phyloP scores from a whole-genome alignment of 2,797 vertebrate species.

The Galago senegalensis region DNA sequence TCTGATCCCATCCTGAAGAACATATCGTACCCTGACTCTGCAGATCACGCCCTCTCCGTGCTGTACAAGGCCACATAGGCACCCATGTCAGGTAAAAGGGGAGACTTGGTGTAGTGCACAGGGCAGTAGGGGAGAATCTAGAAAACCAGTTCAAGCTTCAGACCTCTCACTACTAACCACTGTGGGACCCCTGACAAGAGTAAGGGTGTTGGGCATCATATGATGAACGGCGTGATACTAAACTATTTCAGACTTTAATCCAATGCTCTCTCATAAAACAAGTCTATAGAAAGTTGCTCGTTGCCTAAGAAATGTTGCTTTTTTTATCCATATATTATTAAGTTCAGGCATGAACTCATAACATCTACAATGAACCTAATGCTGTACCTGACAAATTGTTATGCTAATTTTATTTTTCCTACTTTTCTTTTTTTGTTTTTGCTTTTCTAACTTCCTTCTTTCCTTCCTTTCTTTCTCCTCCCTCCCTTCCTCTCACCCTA shows the following conservation, averaged over 20 bases:
- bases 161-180: background rate
- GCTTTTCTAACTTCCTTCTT: background rate
- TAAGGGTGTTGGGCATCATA: background rate
- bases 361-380: background rate
- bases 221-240: background rate
- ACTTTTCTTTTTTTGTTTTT: background rate
- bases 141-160: background rate
- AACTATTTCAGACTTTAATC: background rate
- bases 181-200: background rate
- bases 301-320: background rate
- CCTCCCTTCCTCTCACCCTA: background rate
- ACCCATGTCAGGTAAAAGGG: background rate
- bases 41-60: background rate
- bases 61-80: background rate
- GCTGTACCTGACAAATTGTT: background rate
- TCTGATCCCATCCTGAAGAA: background rate
- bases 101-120: background rate
- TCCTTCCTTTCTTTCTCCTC: background rate
- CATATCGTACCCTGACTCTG: background rate
- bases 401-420: background rate
- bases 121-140: background rate
- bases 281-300: background rate
- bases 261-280: background rate
- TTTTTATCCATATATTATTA: background rate
- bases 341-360: background rate